Percentiles rank a stretch among this genome's conserved stretches.
phyloP scores from a whole-genome alignment of 2,113 vertebrate genomes.

The Ptilonorhynchus violaceus region DNA sequence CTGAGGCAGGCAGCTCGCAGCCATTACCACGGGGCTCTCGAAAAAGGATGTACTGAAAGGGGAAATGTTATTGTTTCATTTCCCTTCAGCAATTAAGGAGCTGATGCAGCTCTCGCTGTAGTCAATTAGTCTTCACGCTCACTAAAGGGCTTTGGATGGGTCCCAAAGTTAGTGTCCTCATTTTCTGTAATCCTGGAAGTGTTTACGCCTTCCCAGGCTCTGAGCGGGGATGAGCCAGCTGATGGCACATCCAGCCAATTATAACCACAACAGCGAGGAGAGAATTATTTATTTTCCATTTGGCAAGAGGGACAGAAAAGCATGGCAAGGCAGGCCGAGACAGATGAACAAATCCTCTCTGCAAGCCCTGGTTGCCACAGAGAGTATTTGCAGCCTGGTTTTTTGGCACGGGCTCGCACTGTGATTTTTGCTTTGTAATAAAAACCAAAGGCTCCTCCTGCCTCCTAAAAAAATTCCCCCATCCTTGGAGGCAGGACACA shows the following conservation, averaged over 20 bases:
- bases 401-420: not conserved
- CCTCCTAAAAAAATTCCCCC: not conserved
- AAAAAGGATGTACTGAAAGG: not conserved
- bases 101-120: not conserved
- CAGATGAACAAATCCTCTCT: constrained; percentile 16
- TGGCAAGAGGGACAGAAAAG: constrained; percentile 21
- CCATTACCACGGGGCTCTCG: not conserved
- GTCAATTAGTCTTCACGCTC: constrained; percentile 21
- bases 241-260: constrained; percentile 28
- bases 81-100: constrained; percentile 40
- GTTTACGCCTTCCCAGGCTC: constrained; percentile 9
- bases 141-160: constrained; percentile 36
- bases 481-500: not conserved
- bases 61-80: not conserved
- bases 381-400: not conserved
- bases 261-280: not conserved
- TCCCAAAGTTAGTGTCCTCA: constrained; percentile 44
- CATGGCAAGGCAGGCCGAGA: not conserved
- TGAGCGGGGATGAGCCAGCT: not conserved
- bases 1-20: not conserved
- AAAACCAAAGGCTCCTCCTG: not conserved
- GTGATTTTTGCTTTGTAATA: constrained; percentile 9
- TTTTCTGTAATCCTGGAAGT: constrained; percentile 52
- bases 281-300: constrained; percentile 38
- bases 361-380: not conserved